Percentiles rank a stretch among this genome's conserved stretches.
Conservation (phyloP, 2,888 invertebrate species). For the Allolobophora icterica region DNA sequence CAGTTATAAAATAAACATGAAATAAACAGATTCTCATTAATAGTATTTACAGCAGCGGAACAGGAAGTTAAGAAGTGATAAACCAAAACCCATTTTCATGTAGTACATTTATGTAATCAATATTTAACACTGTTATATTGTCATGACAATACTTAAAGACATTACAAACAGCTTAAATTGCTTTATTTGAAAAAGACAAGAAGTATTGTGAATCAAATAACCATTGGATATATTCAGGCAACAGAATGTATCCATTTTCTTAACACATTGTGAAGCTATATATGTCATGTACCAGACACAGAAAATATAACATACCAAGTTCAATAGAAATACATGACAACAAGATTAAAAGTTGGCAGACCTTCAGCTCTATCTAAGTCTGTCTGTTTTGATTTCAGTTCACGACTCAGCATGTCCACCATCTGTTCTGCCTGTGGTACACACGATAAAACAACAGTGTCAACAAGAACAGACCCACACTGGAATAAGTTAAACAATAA, state of each 20-base stretch:
- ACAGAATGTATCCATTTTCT: too few species aligned
- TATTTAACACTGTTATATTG: too few species aligned
- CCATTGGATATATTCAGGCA: too few species aligned
- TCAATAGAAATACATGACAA: background rate
- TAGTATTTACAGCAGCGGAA: background rate
- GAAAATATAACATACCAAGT: background rate
- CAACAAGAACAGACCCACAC: background rate
- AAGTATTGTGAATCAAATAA: too few species aligned
- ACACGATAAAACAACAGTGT: background rate
- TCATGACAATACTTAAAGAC: background rate
- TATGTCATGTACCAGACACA: too few species aligned
- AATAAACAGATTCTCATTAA: slow-evolving; percentile 11
- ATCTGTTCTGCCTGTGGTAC: background rate
- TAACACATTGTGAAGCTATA: too few species aligned
- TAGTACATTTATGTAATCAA: too few species aligned
- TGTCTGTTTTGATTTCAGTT: slow-evolving; percentile 1
- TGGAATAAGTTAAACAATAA: background rate
- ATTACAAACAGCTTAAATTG: background rate
- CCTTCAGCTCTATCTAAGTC: slow-evolving; percentile 1
- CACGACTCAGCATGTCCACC: slow-evolving; percentile 22
- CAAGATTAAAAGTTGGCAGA: background rate
- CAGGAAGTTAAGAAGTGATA: background rate
- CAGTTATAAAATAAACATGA: background rate
- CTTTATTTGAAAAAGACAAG: too few species aligned
- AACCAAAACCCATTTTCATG: background rate